Conservation (phyloP, 2,113 vertebrate species). For the Empidonax traillii region DNA sequence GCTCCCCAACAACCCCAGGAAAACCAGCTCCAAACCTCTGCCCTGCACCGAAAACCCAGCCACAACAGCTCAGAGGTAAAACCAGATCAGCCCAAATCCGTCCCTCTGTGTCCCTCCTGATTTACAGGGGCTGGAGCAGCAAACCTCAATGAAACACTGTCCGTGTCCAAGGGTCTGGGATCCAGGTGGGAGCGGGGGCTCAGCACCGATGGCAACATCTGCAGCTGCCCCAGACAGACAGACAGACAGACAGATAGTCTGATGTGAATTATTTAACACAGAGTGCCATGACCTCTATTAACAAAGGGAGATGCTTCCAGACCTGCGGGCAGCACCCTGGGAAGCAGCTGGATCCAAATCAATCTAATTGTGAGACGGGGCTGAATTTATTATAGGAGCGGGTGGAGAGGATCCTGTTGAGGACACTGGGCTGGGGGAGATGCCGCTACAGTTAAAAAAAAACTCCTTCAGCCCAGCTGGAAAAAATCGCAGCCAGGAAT, state of each 20-base stretch:
- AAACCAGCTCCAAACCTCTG: background rate
- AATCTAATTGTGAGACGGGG: constrained; percentile 66
- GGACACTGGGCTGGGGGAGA: constrained; percentile 54
- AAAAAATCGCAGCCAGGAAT: constrained; percentile 67
- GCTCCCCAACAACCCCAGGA: background rate
- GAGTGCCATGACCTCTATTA: constrained; percentile 83
- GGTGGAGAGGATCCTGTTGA: constrained; percentile 60
- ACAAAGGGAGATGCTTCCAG: constrained; percentile 81
- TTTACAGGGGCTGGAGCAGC: background rate
- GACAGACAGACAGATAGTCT: constrained; percentile 75
- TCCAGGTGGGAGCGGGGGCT: background rate
- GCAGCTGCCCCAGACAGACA: constrained; percentile 76
- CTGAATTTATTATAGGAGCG: constrained; percentile 73
- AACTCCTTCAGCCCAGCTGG: constrained; percentile 65
- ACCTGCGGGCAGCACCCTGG: constrained; percentile 74
- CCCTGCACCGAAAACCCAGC: background rate
- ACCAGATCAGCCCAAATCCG: rapidly evolving
- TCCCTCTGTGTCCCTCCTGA: rapidly evolving
- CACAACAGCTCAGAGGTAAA: background rate
- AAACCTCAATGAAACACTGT: background rate
- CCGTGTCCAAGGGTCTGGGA: background rate
- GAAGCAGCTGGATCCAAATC: constrained; percentile 77
- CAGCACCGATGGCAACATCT: constrained; percentile 76
- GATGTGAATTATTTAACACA: constrained; percentile 90
- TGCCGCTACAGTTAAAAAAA: constrained; percentile 13